These are phyloP conservation scores for Sebastes fasciatus DNA, from an alignment of 2,113 vertebrate species.

Conservation along the genomic window DNA sequence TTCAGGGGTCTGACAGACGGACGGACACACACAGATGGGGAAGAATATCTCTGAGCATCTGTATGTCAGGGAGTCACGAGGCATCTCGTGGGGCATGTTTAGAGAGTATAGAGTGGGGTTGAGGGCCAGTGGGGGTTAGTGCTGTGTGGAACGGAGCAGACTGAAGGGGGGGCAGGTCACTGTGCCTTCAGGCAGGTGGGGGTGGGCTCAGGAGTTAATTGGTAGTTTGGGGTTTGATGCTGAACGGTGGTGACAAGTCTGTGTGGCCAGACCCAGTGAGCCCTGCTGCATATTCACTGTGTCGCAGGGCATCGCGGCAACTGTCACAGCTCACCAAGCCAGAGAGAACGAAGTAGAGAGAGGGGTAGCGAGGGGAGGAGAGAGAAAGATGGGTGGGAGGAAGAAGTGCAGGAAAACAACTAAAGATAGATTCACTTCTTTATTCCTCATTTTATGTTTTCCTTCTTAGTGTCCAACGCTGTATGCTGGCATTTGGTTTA, in stretches of 20 bases:
- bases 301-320: slow-evolving; percentile 75
- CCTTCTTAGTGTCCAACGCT: not conserved
- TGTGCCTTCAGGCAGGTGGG: slow-evolving; percentile 77
- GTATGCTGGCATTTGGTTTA: slow-evolving; percentile 17
- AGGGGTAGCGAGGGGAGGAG: slow-evolving; percentile 19
- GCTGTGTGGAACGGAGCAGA: slow-evolving; percentile 66
- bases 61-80: slow-evolving; percentile 69
- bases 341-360: slow-evolving; percentile 36
- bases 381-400: slow-evolving; percentile 22
- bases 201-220: slow-evolving; percentile 82
- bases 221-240: slow-evolving; percentile 83
- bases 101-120: slow-evolving; percentile 45
- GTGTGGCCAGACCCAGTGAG: slow-evolving; percentile 75
- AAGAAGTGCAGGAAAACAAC: not conserved
- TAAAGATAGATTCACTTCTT: slow-evolving; percentile 20
- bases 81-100: slow-evolving; percentile 76
- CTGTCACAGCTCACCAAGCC: slow-evolving; percentile 70
- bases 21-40: slow-evolving; percentile 61
- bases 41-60: slow-evolving; percentile 72
- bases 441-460: slow-evolving; percentile 3
- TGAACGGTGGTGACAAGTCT: slow-evolving; percentile 81
- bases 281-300: slow-evolving; percentile 79
- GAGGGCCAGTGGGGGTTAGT: slow-evolving; percentile 57
- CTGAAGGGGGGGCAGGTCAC: slow-evolving; percentile 66
- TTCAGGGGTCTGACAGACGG: slow-evolving; percentile 75